phyloP scores from a whole-genome alignment of 2,797 vertebrate species.

The Lagorchestes hirsutus region DNA sequence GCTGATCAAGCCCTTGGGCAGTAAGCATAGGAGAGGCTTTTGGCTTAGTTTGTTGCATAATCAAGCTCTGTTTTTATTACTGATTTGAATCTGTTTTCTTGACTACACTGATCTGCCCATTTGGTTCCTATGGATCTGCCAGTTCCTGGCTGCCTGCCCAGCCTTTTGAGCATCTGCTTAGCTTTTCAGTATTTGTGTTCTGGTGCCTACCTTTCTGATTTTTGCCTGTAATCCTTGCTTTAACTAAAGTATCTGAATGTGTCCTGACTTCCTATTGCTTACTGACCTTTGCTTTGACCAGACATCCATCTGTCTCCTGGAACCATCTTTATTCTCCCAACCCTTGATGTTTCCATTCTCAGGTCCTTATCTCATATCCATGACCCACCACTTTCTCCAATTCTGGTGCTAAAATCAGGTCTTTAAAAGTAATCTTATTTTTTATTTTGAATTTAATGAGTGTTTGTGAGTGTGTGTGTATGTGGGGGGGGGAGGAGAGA shows the following conservation, averaged over 20 bases:
- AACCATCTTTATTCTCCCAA: neutral
- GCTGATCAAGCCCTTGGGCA: neutral
- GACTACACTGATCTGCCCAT: neutral
- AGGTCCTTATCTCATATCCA: neutral
- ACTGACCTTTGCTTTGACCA: neutral
- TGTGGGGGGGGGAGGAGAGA: rapidly evolving
- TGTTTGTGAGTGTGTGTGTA: neutral
- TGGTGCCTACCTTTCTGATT: neutral
- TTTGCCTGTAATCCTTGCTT: neutral
- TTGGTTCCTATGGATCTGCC: neutral
- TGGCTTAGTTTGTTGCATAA: neutral
- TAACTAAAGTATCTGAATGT: neutral
- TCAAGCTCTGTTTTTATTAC: neutral
- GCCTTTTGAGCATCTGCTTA: neutral
- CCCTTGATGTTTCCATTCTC: neutral
- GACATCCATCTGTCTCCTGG: neutral
- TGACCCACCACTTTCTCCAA: neutral
- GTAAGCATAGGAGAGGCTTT: neutral
- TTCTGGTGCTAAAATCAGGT: neutral
- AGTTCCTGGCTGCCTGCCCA: neutral
- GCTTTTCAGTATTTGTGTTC: neutral
- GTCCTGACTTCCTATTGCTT: neutral
- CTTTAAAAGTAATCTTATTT: neutral
- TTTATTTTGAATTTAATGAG: neutral
- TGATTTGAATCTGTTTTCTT: slow-evolving; percentile 1